These are phyloP conservation scores for pig (Sus scrofa) DNA, from an alignment of 2,113 vertebrate species.

Conservation along the genomic window T2T-Sscrofa CM000826.6:22203501-22204000, in stretches of 20 bases:
- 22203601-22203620: conserved; percentile 65
- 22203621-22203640: conserved; percentile 60
- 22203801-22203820: conserved; percentile 85
- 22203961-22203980: conserved; percentile 79
- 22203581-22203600: conserved; percentile 68
- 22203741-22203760: conserved; percentile 80
- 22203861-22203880: conserved; percentile 84
- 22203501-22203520: conserved; percentile 57
- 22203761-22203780: conserved; percentile 76
- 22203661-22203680: conserved; percentile 80
- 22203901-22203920: conserved; percentile 69
- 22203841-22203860: conserved; percentile 81
- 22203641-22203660: conserved; percentile 71
- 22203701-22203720: conserved; percentile 81
- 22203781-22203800: conserved; percentile 79
- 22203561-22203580: conserved; percentile 61
- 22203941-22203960: conserved; percentile 68
- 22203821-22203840: conserved; percentile 85
- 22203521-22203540: conserved; percentile 67
- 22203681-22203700: conserved; percentile 75
- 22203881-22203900: conserved; percentile 76
- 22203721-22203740: conserved; percentile 81
- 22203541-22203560: conserved; percentile 55
- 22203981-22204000: conserved; percentile 66
- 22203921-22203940: conserved; percentile 71